Percentiles rank a stretch among this genome's conserved stretches.
phyloP scores from a whole-genome alignment of 2,888 invertebrate species.

The Mechanitis mazaeus region DNA sequence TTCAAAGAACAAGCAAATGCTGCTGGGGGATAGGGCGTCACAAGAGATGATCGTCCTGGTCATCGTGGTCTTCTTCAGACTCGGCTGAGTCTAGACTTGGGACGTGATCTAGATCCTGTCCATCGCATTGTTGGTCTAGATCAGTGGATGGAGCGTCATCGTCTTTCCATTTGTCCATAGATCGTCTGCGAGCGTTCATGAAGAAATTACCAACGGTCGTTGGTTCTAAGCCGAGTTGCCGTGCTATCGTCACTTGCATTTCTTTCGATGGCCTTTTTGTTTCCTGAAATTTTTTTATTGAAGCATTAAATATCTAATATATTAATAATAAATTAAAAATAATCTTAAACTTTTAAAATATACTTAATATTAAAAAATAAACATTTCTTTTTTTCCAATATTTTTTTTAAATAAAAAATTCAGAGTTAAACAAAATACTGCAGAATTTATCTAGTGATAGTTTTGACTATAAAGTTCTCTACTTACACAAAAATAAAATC shows the following conservation, averaged over 20 bases:
- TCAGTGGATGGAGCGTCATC: conserved; percentile 84
- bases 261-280: conserved; percentile 99
- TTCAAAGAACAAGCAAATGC: conserved; percentile 70
- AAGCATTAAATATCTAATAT: background rate
- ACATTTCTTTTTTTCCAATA: too few relatives aligned
- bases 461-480: too few relatives aligned
- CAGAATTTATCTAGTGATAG: too few relatives aligned
- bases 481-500: too few relatives aligned
- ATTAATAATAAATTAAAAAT: background rate
- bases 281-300: conserved; percentile 80
- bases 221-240: conserved; percentile 96
- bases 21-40: conserved; percentile 68
- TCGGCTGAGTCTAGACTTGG: conserved; percentile 66
- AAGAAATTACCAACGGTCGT: conserved; percentile 99
- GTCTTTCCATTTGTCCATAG: conserved; percentile 99
- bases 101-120: conserved; percentile 68
- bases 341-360: too few relatives aligned
- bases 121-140: conserved; percentile 72
- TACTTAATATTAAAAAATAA: too few relatives aligned
- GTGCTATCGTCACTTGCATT: conserved; percentile 99
- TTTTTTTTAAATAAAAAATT: too few relatives aligned
- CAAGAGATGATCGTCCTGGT: conserved; percentile 71
- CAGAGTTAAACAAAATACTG: too few relatives aligned
- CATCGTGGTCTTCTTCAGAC: conserved; percentile 68
- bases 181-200: conserved; percentile 99